phyloP scores from a whole-genome alignment of 1,140 invertebrate species.

The Heliconius hermathena region DNA sequence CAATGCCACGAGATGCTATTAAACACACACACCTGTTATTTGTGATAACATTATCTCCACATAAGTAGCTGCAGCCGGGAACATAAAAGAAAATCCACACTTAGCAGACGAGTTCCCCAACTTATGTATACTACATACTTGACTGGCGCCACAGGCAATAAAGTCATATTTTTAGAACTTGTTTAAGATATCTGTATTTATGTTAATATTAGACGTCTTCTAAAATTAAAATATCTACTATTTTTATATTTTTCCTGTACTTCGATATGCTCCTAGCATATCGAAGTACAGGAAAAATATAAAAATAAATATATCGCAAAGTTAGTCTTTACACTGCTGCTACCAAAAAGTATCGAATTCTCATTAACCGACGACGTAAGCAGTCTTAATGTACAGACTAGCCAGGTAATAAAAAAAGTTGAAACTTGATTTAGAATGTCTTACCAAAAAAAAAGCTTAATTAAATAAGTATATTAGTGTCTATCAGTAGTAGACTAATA shows the following conservation, averaged over 20 bases:
- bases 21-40: conserved; percentile 36
- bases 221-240: conserved; percentile 1
- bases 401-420: no score
- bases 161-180: conserved; percentile 40
- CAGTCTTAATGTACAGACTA: no score
- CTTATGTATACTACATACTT: conserved; percentile 11
- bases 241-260: no score
- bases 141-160: conserved; percentile 36
- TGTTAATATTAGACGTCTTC: background rate
- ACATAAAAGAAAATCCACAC: conserved; percentile 25
- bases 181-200: conserved; percentile 30
- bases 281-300: background rate
- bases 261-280: no score
- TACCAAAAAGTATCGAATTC: no score
- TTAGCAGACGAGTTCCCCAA: conserved; percentile 24
- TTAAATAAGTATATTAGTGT: no score
- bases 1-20: conserved; percentile 15
- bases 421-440: no score
- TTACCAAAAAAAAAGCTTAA: no score
- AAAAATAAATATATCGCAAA: background rate
- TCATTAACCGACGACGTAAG: no score
- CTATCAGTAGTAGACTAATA: no score
- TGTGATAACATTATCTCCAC: conserved; percentile 34
- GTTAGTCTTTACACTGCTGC: background rate
- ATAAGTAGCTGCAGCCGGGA: conserved; percentile 28